phyloP scores from a whole-genome alignment of 2,797 vertebrate species.

The Acridotheres tristis region DNA sequence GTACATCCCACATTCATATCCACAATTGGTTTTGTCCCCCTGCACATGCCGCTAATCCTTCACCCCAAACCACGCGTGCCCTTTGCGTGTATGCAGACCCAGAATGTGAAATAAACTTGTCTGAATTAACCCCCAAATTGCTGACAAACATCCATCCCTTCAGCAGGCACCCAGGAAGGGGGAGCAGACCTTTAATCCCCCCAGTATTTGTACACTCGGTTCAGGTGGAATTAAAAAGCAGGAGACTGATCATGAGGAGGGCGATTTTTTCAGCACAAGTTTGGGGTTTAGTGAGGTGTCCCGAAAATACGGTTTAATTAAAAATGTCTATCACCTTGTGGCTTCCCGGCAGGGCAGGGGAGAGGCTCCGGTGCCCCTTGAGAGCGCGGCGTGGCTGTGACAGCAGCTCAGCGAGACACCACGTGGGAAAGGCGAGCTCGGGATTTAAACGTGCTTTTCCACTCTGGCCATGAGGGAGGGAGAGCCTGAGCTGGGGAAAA shows the following conservation, averaged over 20 bases:
- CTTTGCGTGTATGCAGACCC: background rate
- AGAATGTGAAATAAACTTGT: background rate
- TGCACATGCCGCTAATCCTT: background rate
- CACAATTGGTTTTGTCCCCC: background rate
- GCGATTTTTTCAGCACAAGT: background rate
- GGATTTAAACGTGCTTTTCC: constrained; percentile 12
- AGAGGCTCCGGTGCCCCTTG: background rate
- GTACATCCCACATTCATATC: background rate
- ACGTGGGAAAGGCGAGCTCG: constrained; percentile 11
- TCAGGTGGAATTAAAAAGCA: background rate
- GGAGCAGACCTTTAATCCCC: background rate
- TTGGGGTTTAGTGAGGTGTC: background rate
- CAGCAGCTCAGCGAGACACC: constrained; percentile 23
- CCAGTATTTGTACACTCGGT: background rate
- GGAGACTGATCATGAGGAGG: background rate
- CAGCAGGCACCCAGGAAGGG: background rate
- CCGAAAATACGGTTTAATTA: background rate
- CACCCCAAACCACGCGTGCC: background rate
- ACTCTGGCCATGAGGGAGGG: constrained; percentile 13
- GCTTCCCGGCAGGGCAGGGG: background rate
- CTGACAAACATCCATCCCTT: background rate
- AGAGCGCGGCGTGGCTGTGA: background rate
- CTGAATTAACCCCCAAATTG: background rate
- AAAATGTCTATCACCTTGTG: background rate
- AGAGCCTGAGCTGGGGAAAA: background rate